phyloP scores from a whole-genome alignment of 2,113 vertebrate species.

The Ailuropoda melanoleuca region DNA sequence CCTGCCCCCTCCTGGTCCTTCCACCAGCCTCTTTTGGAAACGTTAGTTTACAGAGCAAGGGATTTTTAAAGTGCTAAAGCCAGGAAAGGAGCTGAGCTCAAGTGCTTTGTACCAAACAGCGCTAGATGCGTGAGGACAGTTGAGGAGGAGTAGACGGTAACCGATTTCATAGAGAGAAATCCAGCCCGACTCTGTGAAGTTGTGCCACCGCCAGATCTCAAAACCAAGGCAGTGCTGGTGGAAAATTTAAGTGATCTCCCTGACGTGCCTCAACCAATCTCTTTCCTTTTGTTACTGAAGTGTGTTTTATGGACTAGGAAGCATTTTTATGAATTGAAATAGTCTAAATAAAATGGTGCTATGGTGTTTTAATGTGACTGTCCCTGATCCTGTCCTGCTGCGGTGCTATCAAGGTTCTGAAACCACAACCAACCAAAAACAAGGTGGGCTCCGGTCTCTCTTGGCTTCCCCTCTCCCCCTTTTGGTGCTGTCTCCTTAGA shows the following conservation, averaged over 20 bases:
- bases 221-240: slow-evolving; percentile 49
- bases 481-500: slow-evolving; percentile 76
- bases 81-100: not conserved
- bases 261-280: slow-evolving; percentile 82
- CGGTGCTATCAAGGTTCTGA: slow-evolving; percentile 83
- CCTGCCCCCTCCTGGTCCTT: slow-evolving; percentile 8
- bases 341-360: slow-evolving; percentile 86
- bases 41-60: slow-evolving; percentile 32
- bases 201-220: not conserved
- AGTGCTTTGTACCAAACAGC: not conserved
- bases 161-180: not conserved
- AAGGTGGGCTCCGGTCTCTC: slow-evolving; percentile 75
- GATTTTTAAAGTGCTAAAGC: not conserved
- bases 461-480: not conserved
- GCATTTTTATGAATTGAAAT: slow-evolving; percentile 85
- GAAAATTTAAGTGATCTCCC: slow-evolving; percentile 59
- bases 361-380: slow-evolving; percentile 85
- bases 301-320: slow-evolving; percentile 83
- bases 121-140: slow-evolving; percentile 16
- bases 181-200: not conserved
- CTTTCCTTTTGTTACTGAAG: slow-evolving; percentile 83
- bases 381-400: slow-evolving; percentile 85
- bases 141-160: not conserved
- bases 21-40: slow-evolving; percentile 42
- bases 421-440: slow-evolving; percentile 80